Conservation (phyloP, 2,113 vertebrate genomes). For the Mastomys natalensis region DNA sequence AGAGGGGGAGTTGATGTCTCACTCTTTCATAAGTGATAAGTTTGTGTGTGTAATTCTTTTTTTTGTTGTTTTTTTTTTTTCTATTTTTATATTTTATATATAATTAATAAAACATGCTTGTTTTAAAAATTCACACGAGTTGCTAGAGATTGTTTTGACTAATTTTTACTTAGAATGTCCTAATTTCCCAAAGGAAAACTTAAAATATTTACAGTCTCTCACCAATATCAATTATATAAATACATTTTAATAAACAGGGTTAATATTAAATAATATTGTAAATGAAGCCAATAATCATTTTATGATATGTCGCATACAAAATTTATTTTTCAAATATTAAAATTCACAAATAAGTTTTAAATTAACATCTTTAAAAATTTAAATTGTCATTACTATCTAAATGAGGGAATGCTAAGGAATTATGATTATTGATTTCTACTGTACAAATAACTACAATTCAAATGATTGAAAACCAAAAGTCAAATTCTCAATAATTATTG, state of each 20-base stretch:
- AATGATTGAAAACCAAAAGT: background rate
- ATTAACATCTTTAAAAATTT: background rate
- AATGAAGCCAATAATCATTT: background rate
- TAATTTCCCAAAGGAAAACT: background rate
- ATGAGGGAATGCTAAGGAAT: background rate
- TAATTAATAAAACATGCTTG: too few relatives aligned
- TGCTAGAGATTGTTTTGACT: too few relatives aligned
- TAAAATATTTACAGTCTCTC: background rate
- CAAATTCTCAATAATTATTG: background rate
- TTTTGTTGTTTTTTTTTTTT: too few relatives aligned
- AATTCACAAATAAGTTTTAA: background rate
- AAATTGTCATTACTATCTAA: background rate
- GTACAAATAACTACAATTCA: background rate
- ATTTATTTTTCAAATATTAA: background rate
- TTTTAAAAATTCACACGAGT: too few relatives aligned
- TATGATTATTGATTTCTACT: background rate
- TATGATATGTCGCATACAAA: background rate
- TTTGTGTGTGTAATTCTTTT: too few relatives aligned
- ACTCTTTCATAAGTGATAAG: background rate
- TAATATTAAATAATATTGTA: background rate
- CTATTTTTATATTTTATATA: too few relatives aligned
- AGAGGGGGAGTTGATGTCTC: background rate
- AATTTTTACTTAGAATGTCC: constrained; percentile 42
- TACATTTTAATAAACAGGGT: background rate
- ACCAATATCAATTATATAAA: background rate